A percentile compares a stretch with the other conserved stretches of the same genome.
Conservation (phyloP, 2,113 vertebrate species). For the Mionectes macconnelli region DNA sequence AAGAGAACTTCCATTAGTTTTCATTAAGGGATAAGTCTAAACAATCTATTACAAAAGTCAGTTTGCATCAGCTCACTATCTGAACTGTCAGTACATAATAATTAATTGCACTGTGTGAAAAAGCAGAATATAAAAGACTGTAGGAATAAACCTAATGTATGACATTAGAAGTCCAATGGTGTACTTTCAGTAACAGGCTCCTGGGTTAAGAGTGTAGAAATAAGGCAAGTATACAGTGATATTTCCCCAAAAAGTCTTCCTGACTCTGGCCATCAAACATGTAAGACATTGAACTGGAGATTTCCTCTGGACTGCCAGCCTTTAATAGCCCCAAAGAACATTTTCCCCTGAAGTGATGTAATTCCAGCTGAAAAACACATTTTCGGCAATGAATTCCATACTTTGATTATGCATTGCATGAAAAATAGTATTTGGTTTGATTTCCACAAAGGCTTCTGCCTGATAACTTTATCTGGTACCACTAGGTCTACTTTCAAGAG, state of each 20-base stretch:
- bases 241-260: background rate
- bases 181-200: background rate
- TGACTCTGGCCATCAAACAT: background rate
- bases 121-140: background rate
- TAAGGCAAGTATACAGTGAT: background rate
- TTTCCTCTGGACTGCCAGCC: background rate
- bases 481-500: background rate
- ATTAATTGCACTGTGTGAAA: background rate
- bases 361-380: background rate
- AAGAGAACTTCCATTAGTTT: background rate
- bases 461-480: background rate
- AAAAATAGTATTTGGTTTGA: background rate
- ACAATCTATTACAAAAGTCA: background rate
- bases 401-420: background rate
- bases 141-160: background rate
- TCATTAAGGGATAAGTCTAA: background rate
- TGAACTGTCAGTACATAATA: background rate
- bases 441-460: background rate
- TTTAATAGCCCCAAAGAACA: background rate
- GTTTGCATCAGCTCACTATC: background rate
- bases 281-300: background rate
- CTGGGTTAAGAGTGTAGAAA: background rate
- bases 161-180: background rate
- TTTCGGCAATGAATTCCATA: background rate
- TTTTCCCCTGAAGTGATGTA: background rate